Conservation (phyloP, 2,797 vertebrate species). For the Gambelia wislizenii region DNA sequence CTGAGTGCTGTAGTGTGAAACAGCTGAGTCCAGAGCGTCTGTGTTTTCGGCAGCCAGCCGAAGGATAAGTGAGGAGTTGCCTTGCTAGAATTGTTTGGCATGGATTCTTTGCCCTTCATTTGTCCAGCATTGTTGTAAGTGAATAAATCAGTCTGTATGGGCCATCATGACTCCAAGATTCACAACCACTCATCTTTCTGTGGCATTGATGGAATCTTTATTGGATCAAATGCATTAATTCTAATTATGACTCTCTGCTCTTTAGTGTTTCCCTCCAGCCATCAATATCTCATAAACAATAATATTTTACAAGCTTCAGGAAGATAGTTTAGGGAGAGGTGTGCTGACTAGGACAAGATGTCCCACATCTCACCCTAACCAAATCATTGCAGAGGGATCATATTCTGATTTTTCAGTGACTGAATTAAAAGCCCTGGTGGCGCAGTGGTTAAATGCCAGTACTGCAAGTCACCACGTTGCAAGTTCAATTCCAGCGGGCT, state of each 20-base stretch:
- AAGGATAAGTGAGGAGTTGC: constrained; percentile 51
- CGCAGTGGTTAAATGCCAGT: too few species aligned
- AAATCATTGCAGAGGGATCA: constrained; percentile 54
- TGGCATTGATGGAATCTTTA: constrained; percentile 72
- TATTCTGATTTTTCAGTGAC: constrained; percentile 10
- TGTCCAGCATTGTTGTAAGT: constrained; percentile 57
- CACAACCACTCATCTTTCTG: constrained; percentile 61
- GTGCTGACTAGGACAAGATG: constrained; percentile 45
- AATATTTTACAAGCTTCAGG: constrained; percentile 68
- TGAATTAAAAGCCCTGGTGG: too few species aligned
- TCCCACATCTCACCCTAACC: background rate
- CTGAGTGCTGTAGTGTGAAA: constrained; percentile 43
- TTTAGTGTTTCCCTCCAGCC: constrained; percentile 69
- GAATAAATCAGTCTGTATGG: constrained; percentile 59
- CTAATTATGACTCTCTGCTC: constrained; percentile 71
- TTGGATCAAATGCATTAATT: constrained; percentile 64
- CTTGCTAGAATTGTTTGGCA: constrained; percentile 40
- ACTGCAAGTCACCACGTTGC: too few species aligned
- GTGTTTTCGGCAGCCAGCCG: constrained; percentile 53
- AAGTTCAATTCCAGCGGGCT: too few species aligned
- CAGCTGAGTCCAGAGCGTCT: constrained; percentile 55
- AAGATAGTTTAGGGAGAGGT: constrained; percentile 49
- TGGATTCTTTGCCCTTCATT: constrained; percentile 68
- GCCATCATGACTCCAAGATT: constrained; percentile 65
- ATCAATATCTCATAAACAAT: constrained; percentile 67